phyloP scores from a whole-genome alignment of 2,888 invertebrate genomes.

The Eledone cirrhosa region DNA sequence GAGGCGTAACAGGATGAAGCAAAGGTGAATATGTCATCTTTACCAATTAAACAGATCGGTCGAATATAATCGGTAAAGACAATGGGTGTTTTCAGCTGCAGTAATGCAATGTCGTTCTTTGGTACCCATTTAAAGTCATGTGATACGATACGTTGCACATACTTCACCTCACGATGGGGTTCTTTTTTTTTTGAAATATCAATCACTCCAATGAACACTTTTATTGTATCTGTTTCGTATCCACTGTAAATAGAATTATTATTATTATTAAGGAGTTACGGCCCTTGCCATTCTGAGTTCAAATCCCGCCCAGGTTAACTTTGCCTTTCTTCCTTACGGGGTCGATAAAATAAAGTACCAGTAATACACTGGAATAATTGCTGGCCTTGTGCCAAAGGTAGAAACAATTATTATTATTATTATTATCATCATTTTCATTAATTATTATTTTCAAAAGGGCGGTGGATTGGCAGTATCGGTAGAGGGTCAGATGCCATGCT shows the following conservation, averaged over 20 bases:
- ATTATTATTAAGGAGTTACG: no score
- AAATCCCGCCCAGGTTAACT: no score
- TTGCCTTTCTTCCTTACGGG: no score
- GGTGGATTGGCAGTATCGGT: no score
- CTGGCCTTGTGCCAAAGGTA: no score
- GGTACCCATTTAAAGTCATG: conserved; percentile 31
- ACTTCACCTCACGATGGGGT: not conserved
- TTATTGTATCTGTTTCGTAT: conserved; percentile 37
- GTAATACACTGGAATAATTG: no score
- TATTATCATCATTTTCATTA: no score
- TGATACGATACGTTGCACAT: conserved; percentile 16
- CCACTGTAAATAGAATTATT: conserved; percentile 45
- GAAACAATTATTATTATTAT: no score
- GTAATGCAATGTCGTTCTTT: conserved; percentile 48
- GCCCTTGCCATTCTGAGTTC: no score
- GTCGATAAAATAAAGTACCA: no score
- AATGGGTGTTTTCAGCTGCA: conserved; percentile 46
- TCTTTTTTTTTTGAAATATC: not conserved
- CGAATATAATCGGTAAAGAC: conserved; percentile 49
- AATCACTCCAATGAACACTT: not conserved
- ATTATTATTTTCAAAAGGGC: no score
- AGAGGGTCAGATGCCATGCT: no score
- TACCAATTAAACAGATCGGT: conserved; percentile 54
- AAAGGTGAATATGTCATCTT: conserved; percentile 40
- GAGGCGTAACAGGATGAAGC: conserved; percentile 46